Base-by-base conservation (phyloP, 92 coral and sea anemone species). In the Epizoanthus illoricatus region DNA sequence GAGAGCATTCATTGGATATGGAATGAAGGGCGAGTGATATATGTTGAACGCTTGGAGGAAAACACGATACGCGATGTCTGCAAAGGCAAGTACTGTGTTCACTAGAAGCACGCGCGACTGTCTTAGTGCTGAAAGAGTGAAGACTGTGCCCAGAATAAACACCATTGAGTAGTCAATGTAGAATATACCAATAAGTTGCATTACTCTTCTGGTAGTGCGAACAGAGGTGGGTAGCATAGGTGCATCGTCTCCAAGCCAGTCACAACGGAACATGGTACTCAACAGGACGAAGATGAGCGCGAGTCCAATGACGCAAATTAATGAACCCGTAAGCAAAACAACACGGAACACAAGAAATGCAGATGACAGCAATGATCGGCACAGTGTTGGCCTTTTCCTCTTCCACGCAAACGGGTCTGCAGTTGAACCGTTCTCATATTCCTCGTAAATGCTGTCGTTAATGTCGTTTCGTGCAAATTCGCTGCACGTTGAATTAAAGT, bases 341-440 rank as follows among this genome's bases (percentile, higher is more conserved):
- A 72, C 59, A 19, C 76, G 62, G 62, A 72, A 72, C 62, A 49
- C 76, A 36, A 72, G 52, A 10, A 72, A 72, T 19, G 42, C 20
- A 45, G 23, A 72, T 54, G 52, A 13, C 28, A 72, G 28, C n/a
- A 72, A 5, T 4, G 62, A 72, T 20, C 23, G 52, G 19, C 24
- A 72, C 24, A 72, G 24, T 20, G 42, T 36, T 7, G 76, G 76
- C 13, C 76, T 33, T 15, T 65, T 65, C 40, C 40, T 72, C n/a
- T 72, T 72, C 76, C 76, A 72, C 1, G 62, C 58, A 9, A n/a
- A n/a, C 60, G 47, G 55, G 17, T 72, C 76, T 9, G 9, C 39
- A 18, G 0, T 21, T 57, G 41, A 72, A 18, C 55, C 10, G 60
- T n/a, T 47, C n/a, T 72, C 62, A 40, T 72, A 72, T 23, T 72